These are phyloP conservation scores for Gymnogyps californianus DNA, from an alignment of 2,113 vertebrate genomes.

Conservation along the genomic window DNA sequence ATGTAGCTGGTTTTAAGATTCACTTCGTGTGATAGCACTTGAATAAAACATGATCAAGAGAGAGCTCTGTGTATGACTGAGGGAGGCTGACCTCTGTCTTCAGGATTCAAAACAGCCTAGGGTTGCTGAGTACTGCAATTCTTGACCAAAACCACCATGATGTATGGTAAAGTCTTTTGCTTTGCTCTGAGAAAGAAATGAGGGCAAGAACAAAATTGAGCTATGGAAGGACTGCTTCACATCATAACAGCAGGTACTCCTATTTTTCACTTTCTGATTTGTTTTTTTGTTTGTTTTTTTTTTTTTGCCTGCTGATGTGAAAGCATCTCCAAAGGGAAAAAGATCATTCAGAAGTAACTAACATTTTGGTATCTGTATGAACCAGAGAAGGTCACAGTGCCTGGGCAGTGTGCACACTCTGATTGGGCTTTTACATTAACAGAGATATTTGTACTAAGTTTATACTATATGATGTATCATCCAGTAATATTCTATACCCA, in stretches of 20 bases:
- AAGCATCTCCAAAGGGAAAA: neutral
- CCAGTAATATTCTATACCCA: neutral
- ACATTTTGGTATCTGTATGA: neutral
- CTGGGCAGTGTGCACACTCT: fast-evolving
- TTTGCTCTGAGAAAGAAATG: neutral
- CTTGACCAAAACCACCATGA: neutral
- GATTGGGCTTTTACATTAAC: neutral
- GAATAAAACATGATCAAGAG: neutral
- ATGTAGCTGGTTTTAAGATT: neutral
- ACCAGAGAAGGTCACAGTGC: neutral
- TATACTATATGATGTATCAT: neutral
- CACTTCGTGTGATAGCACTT: neutral
- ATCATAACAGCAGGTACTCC: neutral
- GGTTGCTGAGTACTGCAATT: neutral
- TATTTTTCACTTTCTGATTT: neutral
- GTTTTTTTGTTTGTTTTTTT: no score
- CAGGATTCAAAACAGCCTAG: neutral
- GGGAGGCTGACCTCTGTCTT: neutral
- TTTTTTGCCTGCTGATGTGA: neutral
- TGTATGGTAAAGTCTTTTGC: neutral
- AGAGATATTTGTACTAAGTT: neutral
- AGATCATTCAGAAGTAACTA: neutral
- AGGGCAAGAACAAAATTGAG: neutral
- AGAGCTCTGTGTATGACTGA: neutral
- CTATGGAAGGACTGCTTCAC: neutral